These are phyloP conservation scores for Steinernema feltiae DNA, from an alignment of 1,140 invertebrate species.

Conservation along the genomic window DNA sequence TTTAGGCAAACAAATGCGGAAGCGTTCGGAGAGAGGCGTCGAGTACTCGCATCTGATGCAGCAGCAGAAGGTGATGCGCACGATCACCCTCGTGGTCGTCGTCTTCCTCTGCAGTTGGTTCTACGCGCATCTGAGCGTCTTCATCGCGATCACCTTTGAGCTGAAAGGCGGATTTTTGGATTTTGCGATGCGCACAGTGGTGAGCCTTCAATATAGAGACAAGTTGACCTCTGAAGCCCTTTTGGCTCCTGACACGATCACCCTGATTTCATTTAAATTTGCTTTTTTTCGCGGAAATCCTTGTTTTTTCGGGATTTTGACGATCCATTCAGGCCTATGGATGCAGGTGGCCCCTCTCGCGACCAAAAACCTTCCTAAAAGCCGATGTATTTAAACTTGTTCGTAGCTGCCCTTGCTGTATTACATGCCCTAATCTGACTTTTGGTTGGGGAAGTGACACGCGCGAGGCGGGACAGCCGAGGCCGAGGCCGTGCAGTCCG, in stretches of 20 bases:
- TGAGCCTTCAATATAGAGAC: not conserved
- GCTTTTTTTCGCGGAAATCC: no score
- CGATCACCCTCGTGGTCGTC: not conserved
- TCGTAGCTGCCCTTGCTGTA: no score
- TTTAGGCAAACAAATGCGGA: not conserved
- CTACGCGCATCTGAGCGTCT: not conserved
- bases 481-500: no score
- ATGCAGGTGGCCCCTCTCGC: no score
- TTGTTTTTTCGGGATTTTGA: no score
- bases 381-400: no score
- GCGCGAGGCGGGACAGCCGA: no score
- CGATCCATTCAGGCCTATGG: no score
- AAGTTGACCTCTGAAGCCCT: not conserved
- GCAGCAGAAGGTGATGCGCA: not conserved
- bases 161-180: not conserved
- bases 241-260: not conserved
- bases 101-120: not conserved
- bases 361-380: no score
- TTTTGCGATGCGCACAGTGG: not conserved
- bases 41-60: slow-evolving; percentile 1
- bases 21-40: not conserved
- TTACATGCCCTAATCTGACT: no score
- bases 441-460: no score
- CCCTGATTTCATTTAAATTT: no score
- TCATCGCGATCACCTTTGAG: not conserved